Evolutionary conservation across 2,113 vertebrate species (phyloP).

Genomic region (Electrona antarctica): DNA sequence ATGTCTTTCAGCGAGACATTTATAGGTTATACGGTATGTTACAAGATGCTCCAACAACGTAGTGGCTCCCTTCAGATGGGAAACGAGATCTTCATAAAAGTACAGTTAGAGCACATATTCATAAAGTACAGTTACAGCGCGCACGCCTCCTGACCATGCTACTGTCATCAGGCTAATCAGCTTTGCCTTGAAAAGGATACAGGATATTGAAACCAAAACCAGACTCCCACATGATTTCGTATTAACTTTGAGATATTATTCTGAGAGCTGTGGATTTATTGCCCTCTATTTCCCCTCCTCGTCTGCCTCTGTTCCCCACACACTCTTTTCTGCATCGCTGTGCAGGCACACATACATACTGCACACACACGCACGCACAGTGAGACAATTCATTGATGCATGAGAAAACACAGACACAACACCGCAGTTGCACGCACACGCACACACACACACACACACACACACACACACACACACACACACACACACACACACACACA

Average conservation of each 20-base stretch:
- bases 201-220: not conserved
- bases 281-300: not conserved
- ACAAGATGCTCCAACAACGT: not conserved
- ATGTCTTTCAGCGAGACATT: not conserved
- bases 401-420: too few relatives aligned
- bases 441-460: too few relatives aligned
- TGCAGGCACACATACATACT: not conserved
- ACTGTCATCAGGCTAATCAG: constrained; percentile 10
- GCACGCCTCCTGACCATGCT: constrained; percentile 11
- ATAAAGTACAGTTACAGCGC: not conserved
- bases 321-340: too few relatives aligned
- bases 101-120: not conserved
- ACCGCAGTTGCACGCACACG: too few relatives aligned
- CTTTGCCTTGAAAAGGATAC: constrained; percentile 18
- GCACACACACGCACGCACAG: too few relatives aligned
- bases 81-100: not conserved
- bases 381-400: too few relatives aligned
- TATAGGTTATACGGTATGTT: not conserved
- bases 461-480: not conserved
- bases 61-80: not conserved
- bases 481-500: constrained; percentile 6
- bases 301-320: not conserved
- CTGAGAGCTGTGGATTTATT: constrained; percentile 5
- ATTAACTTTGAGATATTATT: constrained; percentile 14
- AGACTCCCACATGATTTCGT: constrained; percentile 6